A percentile compares a stretch with the other conserved stretches of the same genome.
Evolutionary conservation across 2,797 vertebrate species (phyloP).

Genomic region (Buceros bicornis): DNA sequence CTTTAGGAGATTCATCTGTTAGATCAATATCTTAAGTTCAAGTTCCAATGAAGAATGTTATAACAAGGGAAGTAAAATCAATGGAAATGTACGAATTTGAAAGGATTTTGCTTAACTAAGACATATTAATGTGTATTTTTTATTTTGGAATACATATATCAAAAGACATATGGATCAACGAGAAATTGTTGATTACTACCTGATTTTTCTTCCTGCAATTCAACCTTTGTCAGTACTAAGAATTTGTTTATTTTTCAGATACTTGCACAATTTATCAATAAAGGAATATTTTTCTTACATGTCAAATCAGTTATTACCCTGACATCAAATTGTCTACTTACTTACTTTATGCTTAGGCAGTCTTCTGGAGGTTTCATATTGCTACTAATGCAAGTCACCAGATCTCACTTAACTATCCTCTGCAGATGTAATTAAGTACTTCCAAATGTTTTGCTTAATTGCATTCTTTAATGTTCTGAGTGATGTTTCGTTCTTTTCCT

Average conservation of each 20-base stretch:
- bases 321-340: neutral
- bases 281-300: conserved; percentile 11
- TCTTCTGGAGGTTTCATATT: conserved; percentile 37
- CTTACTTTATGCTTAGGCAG: neutral
- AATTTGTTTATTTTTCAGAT: neutral
- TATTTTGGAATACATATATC: neutral
- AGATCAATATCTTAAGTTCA: neutral
- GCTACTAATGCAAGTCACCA: conserved; percentile 13
- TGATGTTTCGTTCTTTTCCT: conserved; percentile 69
- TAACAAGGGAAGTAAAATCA: neutral
- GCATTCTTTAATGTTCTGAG: conserved; percentile 72
- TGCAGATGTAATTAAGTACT: conserved; percentile 71
- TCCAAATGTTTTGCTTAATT: conserved; percentile 77
- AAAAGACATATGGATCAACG: neutral
- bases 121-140: neutral
- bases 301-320: neutral
- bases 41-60: neutral
- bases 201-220: neutral
- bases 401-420: conserved; percentile 58
- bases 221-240: neutral
- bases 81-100: neutral
- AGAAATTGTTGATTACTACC: neutral
- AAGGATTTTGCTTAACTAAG: neutral
- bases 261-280: neutral
- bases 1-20: neutral